phyloP scores from a whole-genome alignment of 2,888 invertebrate genomes.

The Galerucella pusilla region DNA sequence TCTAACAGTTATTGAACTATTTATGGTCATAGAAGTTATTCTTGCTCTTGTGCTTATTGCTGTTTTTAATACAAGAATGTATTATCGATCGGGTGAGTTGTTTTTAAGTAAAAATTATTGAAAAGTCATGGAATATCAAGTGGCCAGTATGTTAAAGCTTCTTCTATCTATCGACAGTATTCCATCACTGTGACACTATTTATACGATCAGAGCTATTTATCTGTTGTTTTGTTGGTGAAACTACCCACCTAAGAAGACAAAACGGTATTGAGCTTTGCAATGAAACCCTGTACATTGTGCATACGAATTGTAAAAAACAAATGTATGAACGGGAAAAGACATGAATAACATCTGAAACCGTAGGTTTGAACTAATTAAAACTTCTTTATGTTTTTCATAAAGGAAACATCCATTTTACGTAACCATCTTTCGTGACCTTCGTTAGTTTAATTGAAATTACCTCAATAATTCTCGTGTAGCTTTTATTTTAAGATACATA shows the following conservation, averaged over 20 bases:
- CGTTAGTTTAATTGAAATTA: slow-evolving; percentile 11
- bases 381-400: not conserved
- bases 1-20: not conserved
- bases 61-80: not conserved
- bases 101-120: not conserved
- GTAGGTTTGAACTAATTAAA: not conserved
- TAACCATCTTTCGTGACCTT: not conserved
- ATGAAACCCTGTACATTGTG: no score
- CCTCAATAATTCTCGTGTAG: slow-evolving; percentile 15
- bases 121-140: no score
- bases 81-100: not conserved
- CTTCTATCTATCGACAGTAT: no score
- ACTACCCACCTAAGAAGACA: no score
- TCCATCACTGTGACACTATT: no score
- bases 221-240: no score
- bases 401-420: slow-evolving; percentile 1
- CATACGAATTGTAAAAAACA: no score
- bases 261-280: no score
- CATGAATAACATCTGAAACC: no score
- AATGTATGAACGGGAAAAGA: no score
- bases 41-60: not conserved
- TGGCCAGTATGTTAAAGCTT: no score
- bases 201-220: no score
- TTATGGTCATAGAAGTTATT: slow-evolving; percentile 1
- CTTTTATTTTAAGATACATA: slow-evolving; percentile 39